Evolutionary conservation across 2,888 invertebrate species (phyloP), one percentile per base, ranked within the genome.

Genomic region (Tolmerus cingulatus): DNA sequence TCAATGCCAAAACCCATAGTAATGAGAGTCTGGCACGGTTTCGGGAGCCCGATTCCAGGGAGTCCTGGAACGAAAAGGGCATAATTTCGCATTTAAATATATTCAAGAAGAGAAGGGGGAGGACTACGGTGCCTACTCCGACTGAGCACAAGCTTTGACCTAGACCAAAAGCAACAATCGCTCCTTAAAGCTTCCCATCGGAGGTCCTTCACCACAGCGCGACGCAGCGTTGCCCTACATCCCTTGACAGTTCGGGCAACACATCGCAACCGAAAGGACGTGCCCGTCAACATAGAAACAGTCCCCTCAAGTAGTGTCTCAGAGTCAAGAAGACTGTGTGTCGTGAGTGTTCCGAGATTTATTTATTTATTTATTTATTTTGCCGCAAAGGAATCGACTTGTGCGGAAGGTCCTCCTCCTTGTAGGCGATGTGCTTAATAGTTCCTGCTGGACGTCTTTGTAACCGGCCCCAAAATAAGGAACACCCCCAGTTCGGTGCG

Each of bases 151-250:
- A 85, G 55, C 85, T 74, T 74, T 85, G 85, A 74, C 85, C 85
- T 85, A 74, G 74, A 85, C 85, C 74, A 85, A 82, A 82, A 85
- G 85, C 85, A 85, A 85, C 85, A 85, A 74, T 74, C 85, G 19
- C 85, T 85, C 85, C 74, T 46, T 12, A 85, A 85, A 85, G 85
- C 85, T 85, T 46, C 34, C 27, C 19, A 43, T 40, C 27, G 37
- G 12, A 34, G 57, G 66, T 66, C 23, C 66, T 84, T 74, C 23
- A 30, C 40, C 74, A 85, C 57, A 74, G 43, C 85, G 46, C 85
- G 74, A 85, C 74, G 23, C 74, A 85, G 74, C 46, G 74, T 43
- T 85, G 85, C 40, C 74, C 74, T 43, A 85, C 55, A 85, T 85
- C 85, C 85, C 85, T 85, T 85, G 85, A 85, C 85, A 85, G 85